Evolutionary conservation across 2,113 vertebrate species (phyloP).

Genomic region (Pollimyrus isidori): DNA sequence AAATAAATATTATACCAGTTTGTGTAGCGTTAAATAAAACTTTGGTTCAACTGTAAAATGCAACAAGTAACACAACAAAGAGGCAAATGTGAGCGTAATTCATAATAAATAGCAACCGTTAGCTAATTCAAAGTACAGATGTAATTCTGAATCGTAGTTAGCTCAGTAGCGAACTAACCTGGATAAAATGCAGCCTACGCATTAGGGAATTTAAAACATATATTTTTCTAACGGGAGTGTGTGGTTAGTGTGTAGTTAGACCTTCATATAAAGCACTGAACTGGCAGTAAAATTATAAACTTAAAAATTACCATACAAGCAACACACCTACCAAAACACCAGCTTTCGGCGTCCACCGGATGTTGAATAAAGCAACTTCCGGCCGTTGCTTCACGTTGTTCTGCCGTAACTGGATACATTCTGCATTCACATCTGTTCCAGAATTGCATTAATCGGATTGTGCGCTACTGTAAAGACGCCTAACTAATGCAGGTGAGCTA

Average conservation of each 20-base stretch:
- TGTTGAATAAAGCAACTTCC: not conserved
- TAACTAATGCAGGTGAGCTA: not conserved
- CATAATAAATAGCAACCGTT: not conserved
- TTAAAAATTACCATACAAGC: not conserved
- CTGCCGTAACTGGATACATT: not conserved
- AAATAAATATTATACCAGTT: not conserved
- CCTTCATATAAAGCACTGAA: not conserved
- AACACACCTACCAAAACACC: not conserved
- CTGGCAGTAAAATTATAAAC: not conserved
- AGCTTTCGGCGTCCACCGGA: not conserved
- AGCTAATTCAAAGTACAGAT: not conserved
- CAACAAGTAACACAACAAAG: not conserved
- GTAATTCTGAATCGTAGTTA: not conserved
- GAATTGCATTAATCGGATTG: not conserved
- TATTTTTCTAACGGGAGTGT: not conserved
- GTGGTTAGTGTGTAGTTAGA: not conserved
- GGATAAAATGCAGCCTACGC: not conserved
- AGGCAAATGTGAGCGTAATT: not conserved
- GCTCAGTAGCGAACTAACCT: not conserved
- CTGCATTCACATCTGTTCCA: not conserved
- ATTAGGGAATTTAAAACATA: not conserved
- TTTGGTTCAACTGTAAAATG: not conserved
- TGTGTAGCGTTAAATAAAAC: slow-evolving; percentile 5
- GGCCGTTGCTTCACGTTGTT: not conserved
- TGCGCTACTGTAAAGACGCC: not conserved